Evolutionary conservation across 2,888 invertebrate species (phyloP).

Genomic region (Hoplodrina ambigua): DNA sequence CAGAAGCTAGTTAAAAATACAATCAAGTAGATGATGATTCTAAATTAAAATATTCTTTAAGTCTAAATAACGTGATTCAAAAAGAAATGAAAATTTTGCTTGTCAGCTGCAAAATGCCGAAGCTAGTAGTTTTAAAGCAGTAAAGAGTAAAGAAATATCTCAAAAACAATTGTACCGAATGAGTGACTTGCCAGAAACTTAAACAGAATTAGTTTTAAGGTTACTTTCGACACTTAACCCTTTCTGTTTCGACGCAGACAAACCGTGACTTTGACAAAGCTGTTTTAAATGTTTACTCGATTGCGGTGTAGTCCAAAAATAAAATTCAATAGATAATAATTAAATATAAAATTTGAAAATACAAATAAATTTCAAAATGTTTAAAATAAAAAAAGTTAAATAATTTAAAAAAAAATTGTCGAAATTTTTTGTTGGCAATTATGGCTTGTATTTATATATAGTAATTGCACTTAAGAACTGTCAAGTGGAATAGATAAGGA

Average conservation of each 20-base stretch:
- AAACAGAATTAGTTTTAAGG: constrained; percentile 64
- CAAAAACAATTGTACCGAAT: constrained; percentile 66
- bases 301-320: no score
- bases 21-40: no score
- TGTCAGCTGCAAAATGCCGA: constrained; percentile 19
- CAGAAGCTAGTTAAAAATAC: no score
- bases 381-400: no score
- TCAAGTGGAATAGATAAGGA: not conserved
- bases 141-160: constrained; percentile 60
- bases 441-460: not conserved
- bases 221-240: constrained; percentile 68
- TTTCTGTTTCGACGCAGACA: constrained; percentile 50
- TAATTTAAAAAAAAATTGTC: no score
- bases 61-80: no score
- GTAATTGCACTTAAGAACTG: constrained; percentile 7
- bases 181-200: constrained; percentile 70
- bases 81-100: not conserved
- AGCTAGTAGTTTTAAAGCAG: constrained; percentile 38
- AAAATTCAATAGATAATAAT: no score
- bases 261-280: constrained; percentile 59
- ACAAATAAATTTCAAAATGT: no score
- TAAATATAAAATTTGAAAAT: no score
- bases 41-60: no score
- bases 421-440: not conserved
- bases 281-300: constrained; percentile 21